phyloP scores from a whole-genome alignment of 1,140 invertebrate genomes.

The Brachionus paranguensis region DNA sequence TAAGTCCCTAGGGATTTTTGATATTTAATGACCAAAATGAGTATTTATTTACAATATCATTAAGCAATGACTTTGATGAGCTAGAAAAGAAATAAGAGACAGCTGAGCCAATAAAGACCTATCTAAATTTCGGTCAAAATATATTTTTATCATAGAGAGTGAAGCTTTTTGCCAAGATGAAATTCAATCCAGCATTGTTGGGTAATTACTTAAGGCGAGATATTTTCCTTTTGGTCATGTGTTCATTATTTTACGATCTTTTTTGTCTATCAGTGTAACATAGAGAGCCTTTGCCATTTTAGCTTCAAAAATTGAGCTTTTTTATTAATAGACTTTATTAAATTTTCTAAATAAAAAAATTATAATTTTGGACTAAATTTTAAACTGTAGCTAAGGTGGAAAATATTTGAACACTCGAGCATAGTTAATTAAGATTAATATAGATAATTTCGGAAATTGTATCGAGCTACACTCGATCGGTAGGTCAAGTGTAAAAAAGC shows the following conservation, averaged over 20 bases:
- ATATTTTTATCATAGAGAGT: background rate
- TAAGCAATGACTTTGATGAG: background rate
- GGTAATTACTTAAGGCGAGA: background rate
- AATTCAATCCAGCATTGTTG: background rate
- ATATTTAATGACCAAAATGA: background rate
- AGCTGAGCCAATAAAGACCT: background rate
- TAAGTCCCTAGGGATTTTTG: background rate
- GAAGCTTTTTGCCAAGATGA: background rate
- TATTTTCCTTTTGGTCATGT: background rate
- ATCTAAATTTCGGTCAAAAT: background rate
- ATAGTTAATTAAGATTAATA: background rate
- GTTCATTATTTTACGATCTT: no score
- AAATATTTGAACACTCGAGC: background rate
- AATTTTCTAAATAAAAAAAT: background rate
- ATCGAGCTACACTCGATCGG: background rate
- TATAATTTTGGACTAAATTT: background rate
- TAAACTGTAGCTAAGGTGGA: background rate
- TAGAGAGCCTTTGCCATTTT: background rate
- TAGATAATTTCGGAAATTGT: background rate
- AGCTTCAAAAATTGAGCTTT: background rate
- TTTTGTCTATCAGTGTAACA: background rate
- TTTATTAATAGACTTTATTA: background rate
- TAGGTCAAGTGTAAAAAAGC: slow-evolving; percentile 24
- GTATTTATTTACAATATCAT: background rate
- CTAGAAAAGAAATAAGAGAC: background rate